Conservation (phyloP, 2,797 vertebrate species). For the Natrix natrix region DNA sequence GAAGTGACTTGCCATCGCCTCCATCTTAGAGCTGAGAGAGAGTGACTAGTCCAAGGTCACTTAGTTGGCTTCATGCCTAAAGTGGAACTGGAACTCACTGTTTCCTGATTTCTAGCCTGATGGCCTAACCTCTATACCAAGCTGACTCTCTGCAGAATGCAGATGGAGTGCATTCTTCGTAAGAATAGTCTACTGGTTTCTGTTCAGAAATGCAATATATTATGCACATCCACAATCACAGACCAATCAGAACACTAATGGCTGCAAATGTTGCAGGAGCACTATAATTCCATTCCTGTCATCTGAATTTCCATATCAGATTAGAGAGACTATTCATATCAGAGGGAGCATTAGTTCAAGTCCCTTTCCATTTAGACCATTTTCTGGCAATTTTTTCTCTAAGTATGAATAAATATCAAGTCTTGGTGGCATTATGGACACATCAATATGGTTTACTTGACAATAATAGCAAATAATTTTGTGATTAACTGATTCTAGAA, state of each 20-base stretch:
- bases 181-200: neutral
- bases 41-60: neutral
- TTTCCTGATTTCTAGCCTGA: neutral
- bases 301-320: conserved; percentile 30
- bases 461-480: neutral
- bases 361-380: conserved; percentile 43
- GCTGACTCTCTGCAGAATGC: neutral
- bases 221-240: neutral
- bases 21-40: neutral
- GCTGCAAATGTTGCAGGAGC: conserved; percentile 24
- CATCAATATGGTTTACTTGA: neutral
- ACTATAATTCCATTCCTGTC: conserved; percentile 9
- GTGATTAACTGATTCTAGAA: neutral
- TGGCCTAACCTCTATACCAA: neutral
- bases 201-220: neutral
- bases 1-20: neutral
- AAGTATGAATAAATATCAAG: neutral
- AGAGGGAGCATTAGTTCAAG: conserved; percentile 29
- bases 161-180: neutral
- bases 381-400: conserved; percentile 10
- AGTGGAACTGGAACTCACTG: neutral
- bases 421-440: neutral
- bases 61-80: neutral
- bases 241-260: neutral
- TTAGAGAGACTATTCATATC: conserved; percentile 16